A percentile compares a stretch with the other conserved stretches of the same genome.
Evolutionary conservation across 2,797 vertebrate genomes (phyloP).

Genomic region (Catostomus latipinnis): DNA sequence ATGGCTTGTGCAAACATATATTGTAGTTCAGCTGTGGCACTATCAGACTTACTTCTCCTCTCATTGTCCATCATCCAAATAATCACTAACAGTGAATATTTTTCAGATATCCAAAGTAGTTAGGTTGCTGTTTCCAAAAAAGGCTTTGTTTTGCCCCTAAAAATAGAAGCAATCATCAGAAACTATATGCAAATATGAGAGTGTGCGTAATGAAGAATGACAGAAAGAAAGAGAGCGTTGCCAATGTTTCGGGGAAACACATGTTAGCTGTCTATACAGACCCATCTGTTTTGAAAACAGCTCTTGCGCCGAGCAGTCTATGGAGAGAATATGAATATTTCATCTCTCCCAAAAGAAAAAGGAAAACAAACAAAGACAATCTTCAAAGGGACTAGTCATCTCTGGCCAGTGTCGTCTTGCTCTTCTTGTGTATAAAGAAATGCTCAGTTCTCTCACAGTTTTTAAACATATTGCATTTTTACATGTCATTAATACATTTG

Average conservation of each 20-base stretch:
- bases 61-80: conserved; percentile 41
- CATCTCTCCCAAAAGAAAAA: conserved; percentile 23
- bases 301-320: conserved; percentile 9
- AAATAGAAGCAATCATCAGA: conserved; percentile 19
- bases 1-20: conserved; percentile 37
- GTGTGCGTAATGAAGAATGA: conserved; percentile 15
- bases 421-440: not conserved
- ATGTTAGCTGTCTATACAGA: conserved; percentile 20
- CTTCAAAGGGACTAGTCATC: conserved; percentile 27
- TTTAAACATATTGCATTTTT: not conserved
- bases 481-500: not conserved
- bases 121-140: not conserved
- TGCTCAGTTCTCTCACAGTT: not conserved
- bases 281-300: conserved; percentile 37
- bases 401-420: not conserved
- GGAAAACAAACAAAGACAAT: conserved; percentile 33
- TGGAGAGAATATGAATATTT: conserved; percentile 47
- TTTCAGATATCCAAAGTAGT: not conserved
- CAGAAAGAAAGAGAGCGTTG: not conserved
- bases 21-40: too few species aligned
- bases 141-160: conserved; percentile 15
- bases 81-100: not conserved
- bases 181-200: not conserved
- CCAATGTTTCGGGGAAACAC: conserved; percentile 1
- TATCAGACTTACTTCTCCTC: not conserved